Percentiles rank a stretch among this genome's conserved stretches.
These are phyloP conservation scores for Acipenser transmontanus DNA, from an alignment of 2,797 vertebrate species.

Conservation along the genomic window DNA sequence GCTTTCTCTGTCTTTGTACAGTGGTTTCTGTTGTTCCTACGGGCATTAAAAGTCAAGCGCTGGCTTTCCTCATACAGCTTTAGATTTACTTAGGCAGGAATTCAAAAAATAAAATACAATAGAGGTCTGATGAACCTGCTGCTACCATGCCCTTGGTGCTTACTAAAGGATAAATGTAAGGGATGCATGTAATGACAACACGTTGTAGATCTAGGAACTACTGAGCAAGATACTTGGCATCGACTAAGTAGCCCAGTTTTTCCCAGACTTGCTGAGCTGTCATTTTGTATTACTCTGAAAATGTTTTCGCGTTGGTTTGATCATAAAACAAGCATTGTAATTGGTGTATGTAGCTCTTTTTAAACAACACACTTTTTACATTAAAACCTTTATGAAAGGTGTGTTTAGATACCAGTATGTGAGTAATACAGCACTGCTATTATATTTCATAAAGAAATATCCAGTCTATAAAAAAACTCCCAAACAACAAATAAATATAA, in stretches of 20 bases:
- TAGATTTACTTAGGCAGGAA: constrained; percentile 26
- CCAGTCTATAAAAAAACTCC: too few relatives aligned
- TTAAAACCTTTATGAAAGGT: too few relatives aligned
- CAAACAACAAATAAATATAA: too few relatives aligned
- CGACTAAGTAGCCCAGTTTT: constrained; percentile 3
- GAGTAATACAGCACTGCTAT: too few relatives aligned
- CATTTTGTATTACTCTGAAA: too few relatives aligned
- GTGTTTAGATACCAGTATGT: too few relatives aligned
- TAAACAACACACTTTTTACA: too few relatives aligned
- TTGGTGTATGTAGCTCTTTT: too few relatives aligned
- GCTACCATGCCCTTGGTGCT: constrained; percentile 51
- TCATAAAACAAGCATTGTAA: too few relatives aligned
- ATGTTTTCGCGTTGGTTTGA: too few relatives aligned
- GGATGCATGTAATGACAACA: constrained; percentile 52
- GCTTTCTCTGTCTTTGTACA: not conserved
- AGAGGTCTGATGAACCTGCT: constrained; percentile 49
- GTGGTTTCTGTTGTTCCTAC: constrained; percentile 38
- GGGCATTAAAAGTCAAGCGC: constrained; percentile 39
- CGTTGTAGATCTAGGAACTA: constrained; percentile 27
- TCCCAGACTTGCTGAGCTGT: too few relatives aligned
- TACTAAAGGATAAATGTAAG: constrained; percentile 39
- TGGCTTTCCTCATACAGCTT: constrained; percentile 22
- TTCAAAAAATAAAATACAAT: constrained; percentile 37
- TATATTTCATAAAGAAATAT: too few relatives aligned
- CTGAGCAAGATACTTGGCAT: constrained; percentile 17